Evolutionary conservation across 1,140 invertebrate genomes (phyloP), one percentile per base, ranked within the genome.

Genomic region (Drosophila gunungcola): DNA sequence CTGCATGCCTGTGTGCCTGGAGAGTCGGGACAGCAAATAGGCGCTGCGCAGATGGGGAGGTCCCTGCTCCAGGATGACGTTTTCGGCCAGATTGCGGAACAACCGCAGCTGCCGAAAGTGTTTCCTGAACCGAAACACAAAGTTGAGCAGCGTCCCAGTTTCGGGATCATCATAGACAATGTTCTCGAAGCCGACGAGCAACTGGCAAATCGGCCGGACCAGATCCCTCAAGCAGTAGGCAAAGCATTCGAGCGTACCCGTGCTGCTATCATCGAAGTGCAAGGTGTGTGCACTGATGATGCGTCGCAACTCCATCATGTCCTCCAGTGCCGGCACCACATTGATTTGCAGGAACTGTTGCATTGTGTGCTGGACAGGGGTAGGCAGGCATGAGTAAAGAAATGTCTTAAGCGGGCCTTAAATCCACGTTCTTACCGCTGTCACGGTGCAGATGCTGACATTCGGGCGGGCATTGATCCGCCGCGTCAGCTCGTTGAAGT

Each of bases 231-330:
- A 51, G 6, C 69, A 73, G 10, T 56, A 63, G 6, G 78, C 81
- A 61, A 91, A 92, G 74, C 70, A 90, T n/a, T 67, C 52, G 12
- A 86, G 25, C 0, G 82, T 88, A 0, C 69, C 75, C 0, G 70
- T 54, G 0, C 3, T 61, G 10, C 12, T 11, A n/a, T 62, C 43
- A 27, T 52, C 55, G 2, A 6, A 45, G 4, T 49, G 48, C 7
- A 78, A 27, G 0, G 45, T 56, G 10, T 77, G 51, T 2, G 69
- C 46, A 0, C 73, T 52, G 25, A 76, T 68, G 12, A 64, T 13
- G n/a, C 58, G 58, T 0, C 77, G 77, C 32, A 81, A 25, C 5
- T 80, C 41, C 36, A 60, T n/a, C 68, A 91, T 89, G n/a, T 68
- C 78, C 25, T 65, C 46, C 43, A 92, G 10, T 0, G 73, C 68